Base-by-base conservation (phyloP, 1,140 invertebrate genomes). In the Doryteuthis pealeii region DNA sequence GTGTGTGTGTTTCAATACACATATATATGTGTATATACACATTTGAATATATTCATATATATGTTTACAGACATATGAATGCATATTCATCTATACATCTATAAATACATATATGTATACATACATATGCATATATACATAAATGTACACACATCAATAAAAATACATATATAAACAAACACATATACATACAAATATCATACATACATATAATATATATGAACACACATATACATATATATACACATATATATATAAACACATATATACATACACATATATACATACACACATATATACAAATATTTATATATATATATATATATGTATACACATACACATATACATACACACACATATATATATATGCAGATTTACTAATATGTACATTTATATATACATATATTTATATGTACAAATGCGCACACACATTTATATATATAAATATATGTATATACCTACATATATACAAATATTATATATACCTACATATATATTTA, bases 1-100 rank as follows among this genome's bases (percentile, higher is more conserved):
- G 32, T 70, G 32, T 70, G 18, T 71, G 35, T 71, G 35, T 71
- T 6, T 71, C n/a, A 40, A 40, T 43, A 40, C 43, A 40, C 43
- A 45, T n/a, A 45, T 33, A 40, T 43, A 40, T 15, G 22, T 71
- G 35, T 43, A 28, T 40, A 40, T 45, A 35, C n/a, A 35, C 10
- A 74, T 28, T 69, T 49, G 1, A 1, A 1, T 1, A 49, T 49
- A 49, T 1, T 14, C 31, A 49, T 26, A 45, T 30, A 73, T 30
- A 10, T 40, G 35, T 40, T 40, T 10, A 40, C 4, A 4, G 2
- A 58, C 26, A 58, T 58, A 18, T 58, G 54, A 2, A 6, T 58
- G 26, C 15, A 58, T 58, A 58, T 58, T 5, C 15, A 58, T 58
- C 3, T 58, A 58, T 58, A 58, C 15, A 58, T 58, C 3, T 58